A percentile compares a stretch with the other conserved stretches of the same genome.
Conservation (phyloP, 2,888 invertebrate genomes). For the Dicyrtomina minuta region DNA sequence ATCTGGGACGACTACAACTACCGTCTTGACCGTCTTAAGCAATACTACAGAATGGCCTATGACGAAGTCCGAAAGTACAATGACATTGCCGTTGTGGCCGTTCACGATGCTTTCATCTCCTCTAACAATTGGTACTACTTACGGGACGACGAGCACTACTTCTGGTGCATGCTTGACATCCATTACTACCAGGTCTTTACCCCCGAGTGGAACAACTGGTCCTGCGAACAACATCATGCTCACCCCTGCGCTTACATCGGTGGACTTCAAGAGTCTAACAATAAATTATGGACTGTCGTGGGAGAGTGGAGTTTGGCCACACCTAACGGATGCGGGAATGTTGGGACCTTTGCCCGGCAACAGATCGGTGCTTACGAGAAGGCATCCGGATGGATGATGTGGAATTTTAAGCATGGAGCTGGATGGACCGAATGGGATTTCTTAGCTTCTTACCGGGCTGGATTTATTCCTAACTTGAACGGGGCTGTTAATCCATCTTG, state of each 20-base stretch:
- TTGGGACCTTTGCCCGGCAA: constrained; percentile 37
- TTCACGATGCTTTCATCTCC: constrained; percentile 52
- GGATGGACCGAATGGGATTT: constrained; percentile 35
- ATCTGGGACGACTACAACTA: constrained; percentile 50
- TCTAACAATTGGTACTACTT: constrained; percentile 50
- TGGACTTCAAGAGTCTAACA: constrained; percentile 37
- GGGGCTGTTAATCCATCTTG: not conserved
- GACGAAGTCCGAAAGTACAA: constrained; percentile 45
- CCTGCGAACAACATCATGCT: constrained; percentile 40
- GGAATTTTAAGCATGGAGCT: constrained; percentile 21
- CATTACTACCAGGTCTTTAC: constrained; percentile 43
- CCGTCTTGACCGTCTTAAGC: constrained; percentile 43
- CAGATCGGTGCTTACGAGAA: constrained; percentile 47
- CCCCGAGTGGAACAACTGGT: constrained; percentile 32
- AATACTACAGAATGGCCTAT: constrained; percentile 46
- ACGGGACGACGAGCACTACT: constrained; percentile 48
- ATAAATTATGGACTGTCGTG: constrained; percentile 49
- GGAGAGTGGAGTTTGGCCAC: constrained; percentile 51
- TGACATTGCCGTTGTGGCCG: constrained; percentile 47
- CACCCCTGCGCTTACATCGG: constrained; percentile 39
- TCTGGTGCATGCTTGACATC: constrained; percentile 38
- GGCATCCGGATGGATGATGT: constrained; percentile 36
- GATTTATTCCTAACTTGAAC: not conserved
- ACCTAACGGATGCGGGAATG: constrained; percentile 35
- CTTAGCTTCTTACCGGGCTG: not conserved